Conservation (phyloP, 2,797 vertebrate genomes). For the Mallotus villosus region DNA sequence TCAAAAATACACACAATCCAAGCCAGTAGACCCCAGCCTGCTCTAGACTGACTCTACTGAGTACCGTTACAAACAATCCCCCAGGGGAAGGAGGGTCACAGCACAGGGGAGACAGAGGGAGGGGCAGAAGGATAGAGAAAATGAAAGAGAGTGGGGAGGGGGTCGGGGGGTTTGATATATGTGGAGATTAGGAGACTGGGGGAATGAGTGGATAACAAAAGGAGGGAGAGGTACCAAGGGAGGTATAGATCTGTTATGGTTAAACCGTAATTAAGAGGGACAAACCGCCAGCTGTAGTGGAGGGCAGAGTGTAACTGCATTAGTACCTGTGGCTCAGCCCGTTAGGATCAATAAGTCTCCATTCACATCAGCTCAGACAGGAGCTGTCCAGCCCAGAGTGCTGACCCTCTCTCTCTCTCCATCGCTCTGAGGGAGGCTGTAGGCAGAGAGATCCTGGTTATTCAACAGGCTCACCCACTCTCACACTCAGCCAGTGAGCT, state of each 20-base stretch:
- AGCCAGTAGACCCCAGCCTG: slow-evolving; percentile 51
- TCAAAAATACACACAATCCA: slow-evolving; percentile 54
- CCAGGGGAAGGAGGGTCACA: slow-evolving; percentile 53
- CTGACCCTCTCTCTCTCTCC: slow-evolving; percentile 49
- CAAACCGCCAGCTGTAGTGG: slow-evolving; percentile 62
- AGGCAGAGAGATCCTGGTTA: background rate
- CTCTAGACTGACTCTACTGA: slow-evolving; percentile 46
- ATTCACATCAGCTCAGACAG: slow-evolving; percentile 65
- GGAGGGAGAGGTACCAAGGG: background rate
- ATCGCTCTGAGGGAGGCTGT: slow-evolving; percentile 12
- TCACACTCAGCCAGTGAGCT: background rate
- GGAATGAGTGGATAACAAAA: slow-evolving; percentile 1
- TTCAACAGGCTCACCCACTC: no score
- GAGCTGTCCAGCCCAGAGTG: slow-evolving; percentile 65
- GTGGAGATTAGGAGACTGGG: slow-evolving; percentile 40
- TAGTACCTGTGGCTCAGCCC: slow-evolving; percentile 61
- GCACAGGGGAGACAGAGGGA: slow-evolving; percentile 19
- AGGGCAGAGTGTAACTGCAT: slow-evolving; percentile 69
- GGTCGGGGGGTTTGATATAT: background rate
- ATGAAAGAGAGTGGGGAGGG: slow-evolving; percentile 15
- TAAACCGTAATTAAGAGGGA: slow-evolving; percentile 75
- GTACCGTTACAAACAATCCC: slow-evolving; percentile 68
- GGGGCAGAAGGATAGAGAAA: background rate
- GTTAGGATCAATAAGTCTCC: slow-evolving; percentile 75
- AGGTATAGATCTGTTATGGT: slow-evolving; percentile 64